A percentile compares a stretch with the other conserved stretches of the same genome.
These are phyloP conservation scores for Conger conger DNA, from an alignment of 2,113 vertebrate species.

Conservation along the genomic window DNA sequence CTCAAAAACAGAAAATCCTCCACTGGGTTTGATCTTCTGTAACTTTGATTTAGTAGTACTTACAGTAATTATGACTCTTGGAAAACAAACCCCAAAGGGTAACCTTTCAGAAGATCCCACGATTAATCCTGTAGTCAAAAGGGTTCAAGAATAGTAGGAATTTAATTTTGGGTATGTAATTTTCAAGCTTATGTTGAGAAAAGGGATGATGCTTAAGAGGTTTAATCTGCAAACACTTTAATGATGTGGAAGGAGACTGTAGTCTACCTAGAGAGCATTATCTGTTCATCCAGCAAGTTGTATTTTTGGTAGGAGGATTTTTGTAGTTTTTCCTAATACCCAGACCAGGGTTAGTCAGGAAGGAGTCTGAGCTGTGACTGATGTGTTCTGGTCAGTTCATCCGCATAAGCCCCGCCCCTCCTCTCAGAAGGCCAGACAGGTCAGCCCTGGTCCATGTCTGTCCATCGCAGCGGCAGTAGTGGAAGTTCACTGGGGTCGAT, in stretches of 20 bases:
- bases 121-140: too few relatives aligned
- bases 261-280: not conserved
- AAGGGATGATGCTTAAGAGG: too few relatives aligned
- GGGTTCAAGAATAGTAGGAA: too few relatives aligned
- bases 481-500: not conserved
- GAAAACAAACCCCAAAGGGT: too few relatives aligned
- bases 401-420: not conserved
- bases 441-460: not conserved
- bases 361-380: not conserved
- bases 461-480: not conserved
- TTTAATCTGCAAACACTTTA: not conserved
- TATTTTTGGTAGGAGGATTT: not conserved
- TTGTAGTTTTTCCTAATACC: not conserved
- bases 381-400: not conserved
- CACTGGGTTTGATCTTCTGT: too few relatives aligned
- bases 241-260: not conserved
- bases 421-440: not conserved
- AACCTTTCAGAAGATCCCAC: too few relatives aligned
- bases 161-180: too few relatives aligned
- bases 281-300: not conserved
- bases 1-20: too few relatives aligned
- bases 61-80: too few relatives aligned
- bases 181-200: too few relatives aligned
- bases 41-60: too few relatives aligned
- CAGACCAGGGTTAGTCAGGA: not conserved